Conservation (phyloP, 2,113 vertebrate genomes). For the Aplodontia rufa region DNA sequence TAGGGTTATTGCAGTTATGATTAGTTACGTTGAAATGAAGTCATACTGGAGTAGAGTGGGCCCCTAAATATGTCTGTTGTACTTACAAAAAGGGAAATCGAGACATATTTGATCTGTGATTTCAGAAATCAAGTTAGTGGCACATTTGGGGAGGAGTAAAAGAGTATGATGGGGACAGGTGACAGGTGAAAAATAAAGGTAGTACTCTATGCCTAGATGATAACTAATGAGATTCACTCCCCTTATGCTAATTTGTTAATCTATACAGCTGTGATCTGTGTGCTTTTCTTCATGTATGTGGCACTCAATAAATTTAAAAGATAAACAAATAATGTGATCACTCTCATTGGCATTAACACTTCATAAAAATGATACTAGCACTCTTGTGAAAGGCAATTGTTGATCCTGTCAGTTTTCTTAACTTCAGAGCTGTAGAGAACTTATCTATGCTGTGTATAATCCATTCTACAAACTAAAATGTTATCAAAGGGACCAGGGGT, state of each 20-base stretch:
- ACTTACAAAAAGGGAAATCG: not conserved
- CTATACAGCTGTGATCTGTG: not conserved
- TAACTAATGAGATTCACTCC: not conserved
- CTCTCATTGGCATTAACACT: not conserved
- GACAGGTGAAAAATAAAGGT: not conserved
- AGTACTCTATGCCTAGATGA: not conserved
- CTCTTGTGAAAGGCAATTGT: not conserved
- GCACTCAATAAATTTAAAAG: not conserved
- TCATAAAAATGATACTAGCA: not conserved
- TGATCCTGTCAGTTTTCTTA: not conserved
- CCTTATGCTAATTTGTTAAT: not conserved
- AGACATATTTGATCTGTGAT: not conserved
- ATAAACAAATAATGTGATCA: not conserved
- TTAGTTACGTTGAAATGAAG: not conserved
- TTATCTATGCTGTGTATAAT: not conserved
- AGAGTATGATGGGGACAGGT: not conserved
- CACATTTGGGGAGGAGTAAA: not conserved
- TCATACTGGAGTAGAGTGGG: not conserved
- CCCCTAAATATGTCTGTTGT: not conserved
- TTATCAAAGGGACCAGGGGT: too few species aligned
- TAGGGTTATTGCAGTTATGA: not conserved
- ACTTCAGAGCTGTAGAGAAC: not conserved
- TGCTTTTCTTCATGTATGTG: not conserved
- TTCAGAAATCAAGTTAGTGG: not conserved
- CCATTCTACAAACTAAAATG: not conserved